Percentiles rank a stretch among this genome's conserved stretches.
Evolutionary conservation across 2,797 vertebrate genomes (phyloP).

Genomic region (Eulemur albifrons): DNA sequence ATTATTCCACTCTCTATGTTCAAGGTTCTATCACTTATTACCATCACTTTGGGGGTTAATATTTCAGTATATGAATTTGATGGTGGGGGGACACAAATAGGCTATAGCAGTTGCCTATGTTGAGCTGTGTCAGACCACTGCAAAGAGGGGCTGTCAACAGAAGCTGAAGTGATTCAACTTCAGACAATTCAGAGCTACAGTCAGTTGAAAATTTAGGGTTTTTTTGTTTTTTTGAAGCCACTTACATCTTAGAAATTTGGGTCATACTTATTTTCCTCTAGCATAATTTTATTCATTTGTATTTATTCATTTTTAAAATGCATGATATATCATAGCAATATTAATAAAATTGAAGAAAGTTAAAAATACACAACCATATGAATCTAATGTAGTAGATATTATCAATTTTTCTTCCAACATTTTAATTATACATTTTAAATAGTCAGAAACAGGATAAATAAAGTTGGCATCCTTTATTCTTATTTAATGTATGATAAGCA

Average conservation of each 20-base stretch:
- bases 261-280: not conserved
- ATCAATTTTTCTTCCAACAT: not conserved
- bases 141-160: not conserved
- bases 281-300: not conserved
- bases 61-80: not conserved
- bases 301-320: not conserved
- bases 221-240: not conserved
- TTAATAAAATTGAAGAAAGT: not conserved
- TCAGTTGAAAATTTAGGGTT: not conserved
- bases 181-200: not conserved
- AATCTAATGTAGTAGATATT: not conserved
- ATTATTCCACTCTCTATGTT: not conserved
- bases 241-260: not conserved
- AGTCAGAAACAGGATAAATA: not conserved
- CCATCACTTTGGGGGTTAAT: not conserved
- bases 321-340: not conserved
- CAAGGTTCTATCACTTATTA: not conserved
- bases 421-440: not conserved
- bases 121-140: not conserved
- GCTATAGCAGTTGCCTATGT: not conserved
- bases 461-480: not conserved
- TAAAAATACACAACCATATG: not conserved
- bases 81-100: not conserved
- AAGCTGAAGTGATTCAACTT: not conserved
- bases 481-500: not conserved